Conservation (phyloP, 2,888 invertebrate species). For the Heliconius charithonia region DNA sequence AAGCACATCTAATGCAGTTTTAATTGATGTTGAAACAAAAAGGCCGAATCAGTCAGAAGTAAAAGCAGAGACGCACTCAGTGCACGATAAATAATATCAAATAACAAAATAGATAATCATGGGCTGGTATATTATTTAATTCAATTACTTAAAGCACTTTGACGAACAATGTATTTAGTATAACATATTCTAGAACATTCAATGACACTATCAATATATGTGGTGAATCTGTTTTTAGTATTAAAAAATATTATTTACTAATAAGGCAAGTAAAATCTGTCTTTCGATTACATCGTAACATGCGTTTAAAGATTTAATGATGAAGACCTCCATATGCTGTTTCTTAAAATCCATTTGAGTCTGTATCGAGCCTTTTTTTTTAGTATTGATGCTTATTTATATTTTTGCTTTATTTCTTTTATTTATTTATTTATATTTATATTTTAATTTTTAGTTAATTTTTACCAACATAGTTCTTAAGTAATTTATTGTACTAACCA, state of each 20-base stretch:
- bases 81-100: constrained; percentile 67
- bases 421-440: too few species aligned
- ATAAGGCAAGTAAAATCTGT: too few species aligned
- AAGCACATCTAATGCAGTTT: constrained; percentile 56
- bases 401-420: too few species aligned
- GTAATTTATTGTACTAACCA: too few species aligned
- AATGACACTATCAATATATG: background rate
- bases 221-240: background rate
- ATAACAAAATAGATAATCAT: constrained; percentile 73
- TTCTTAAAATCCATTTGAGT: background rate
- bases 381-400: too few species aligned
- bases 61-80: constrained; percentile 74
- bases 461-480: too few species aligned
- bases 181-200: background rate
- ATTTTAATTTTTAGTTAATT: too few species aligned
- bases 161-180: constrained; percentile 8
- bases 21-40: constrained; percentile 67
- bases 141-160: constrained; percentile 50
- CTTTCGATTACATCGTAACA: too few species aligned
- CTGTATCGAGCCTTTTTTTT: background rate
- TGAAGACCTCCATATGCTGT: too few species aligned
- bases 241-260: too few species aligned
- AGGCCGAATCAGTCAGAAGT: constrained; percentile 61
- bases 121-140: constrained; percentile 71
- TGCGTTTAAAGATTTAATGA: too few species aligned